Evolutionary conservation across 2,797 vertebrate species (phyloP), one percentile per base, ranked within the genome.

Genomic region (Ciconia nigra): DNA sequence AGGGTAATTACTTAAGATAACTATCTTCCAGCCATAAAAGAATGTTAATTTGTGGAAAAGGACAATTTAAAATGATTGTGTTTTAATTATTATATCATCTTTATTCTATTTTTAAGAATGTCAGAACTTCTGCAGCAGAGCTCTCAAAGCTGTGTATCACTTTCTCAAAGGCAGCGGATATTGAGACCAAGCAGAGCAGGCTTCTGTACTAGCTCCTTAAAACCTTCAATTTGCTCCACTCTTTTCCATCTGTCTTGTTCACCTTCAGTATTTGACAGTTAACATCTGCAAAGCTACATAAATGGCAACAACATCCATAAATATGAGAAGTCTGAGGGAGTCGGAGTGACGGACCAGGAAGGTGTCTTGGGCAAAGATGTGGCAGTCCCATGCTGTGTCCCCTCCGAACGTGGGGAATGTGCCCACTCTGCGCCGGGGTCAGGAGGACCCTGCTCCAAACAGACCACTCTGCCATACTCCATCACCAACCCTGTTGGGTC

Each of bases 1-100:
- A 80, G 72, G 57, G 46, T 95, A 96, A 97, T 97, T 97, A 89
- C 79, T 90, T 83, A 88, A 96, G 92, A 93, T 94, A 91, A 83
- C 83, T 89, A 94, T 95, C 90, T 94, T 93, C 72, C 49, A 76
- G 70, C 11, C 62, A 89, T 89, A 86, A 90, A 93, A 94, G 76
- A 82, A 78, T 86, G 59, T 91, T 96, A 88, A 93, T 91, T 92
- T 94, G 83, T 92, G 90, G 84, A 97, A 95, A 90, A 96, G 35
- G 37, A 65, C 63, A 57, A 55, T 84, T 96, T 93, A 20, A 95
- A 97, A 95, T 92, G 5, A 91, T 84, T 81, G 46, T 85, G 55
- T 82, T 97, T 95, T 92, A 95, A 92, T 93, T 87, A 89, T 79
- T 92, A 8, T 93, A 80, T 90, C 66, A 83, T 85, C 74, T 80